Evolutionary conservation across 2,797 vertebrate genomes (phyloP).

Genomic region (Margarornis squamiger): DNA sequence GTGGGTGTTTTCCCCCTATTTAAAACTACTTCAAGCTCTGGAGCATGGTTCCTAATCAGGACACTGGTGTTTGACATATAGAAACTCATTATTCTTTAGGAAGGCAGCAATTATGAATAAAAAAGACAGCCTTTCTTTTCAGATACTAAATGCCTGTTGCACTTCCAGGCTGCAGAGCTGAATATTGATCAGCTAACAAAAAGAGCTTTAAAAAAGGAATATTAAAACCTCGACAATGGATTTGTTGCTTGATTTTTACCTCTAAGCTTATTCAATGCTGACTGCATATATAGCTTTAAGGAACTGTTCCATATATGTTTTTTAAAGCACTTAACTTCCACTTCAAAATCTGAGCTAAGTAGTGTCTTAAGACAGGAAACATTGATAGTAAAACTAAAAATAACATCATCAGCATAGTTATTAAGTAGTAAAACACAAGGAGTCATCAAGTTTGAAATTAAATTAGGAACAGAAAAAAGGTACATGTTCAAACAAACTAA

Average conservation of each 20-base stretch:
- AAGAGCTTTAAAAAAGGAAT: neutral
- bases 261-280: neutral
- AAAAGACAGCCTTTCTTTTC: neutral
- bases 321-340: neutral
- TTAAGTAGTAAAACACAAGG: neutral
- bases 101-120: neutral
- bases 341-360: neutral
- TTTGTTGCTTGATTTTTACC: neutral
- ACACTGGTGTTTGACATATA: neutral
- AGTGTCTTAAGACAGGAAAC: neutral
- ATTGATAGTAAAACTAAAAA: constrained; percentile 6
- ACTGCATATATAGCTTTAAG: neutral
- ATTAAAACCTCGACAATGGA: neutral
- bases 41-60: neutral
- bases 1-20: neutral
- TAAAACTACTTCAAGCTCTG: neutral
- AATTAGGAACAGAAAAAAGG: neutral
- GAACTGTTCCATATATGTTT: neutral
- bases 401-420: neutral
- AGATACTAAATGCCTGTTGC: neutral
- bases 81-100: neutral
- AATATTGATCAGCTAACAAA: neutral
- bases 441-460: constrained; percentile 8
- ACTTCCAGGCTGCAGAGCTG: neutral
- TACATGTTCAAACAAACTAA: neutral